phyloP scores from a whole-genome alignment of 2,113 vertebrate genomes.

The Carollia perspicillata region DNA sequence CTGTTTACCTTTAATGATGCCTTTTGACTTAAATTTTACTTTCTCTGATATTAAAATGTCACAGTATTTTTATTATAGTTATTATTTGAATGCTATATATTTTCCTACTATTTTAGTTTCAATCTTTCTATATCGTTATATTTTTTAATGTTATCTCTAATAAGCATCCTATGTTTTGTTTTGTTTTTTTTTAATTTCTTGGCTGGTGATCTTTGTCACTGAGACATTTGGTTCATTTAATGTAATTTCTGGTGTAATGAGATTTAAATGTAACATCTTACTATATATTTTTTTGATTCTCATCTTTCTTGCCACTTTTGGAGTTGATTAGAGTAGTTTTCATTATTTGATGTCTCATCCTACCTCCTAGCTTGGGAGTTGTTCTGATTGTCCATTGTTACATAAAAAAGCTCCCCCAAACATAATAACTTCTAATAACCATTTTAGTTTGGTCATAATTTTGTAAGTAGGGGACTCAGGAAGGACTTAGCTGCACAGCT shows the following conservation, averaged over 20 bases:
- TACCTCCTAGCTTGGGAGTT: not conserved
- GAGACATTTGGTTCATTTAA: not conserved
- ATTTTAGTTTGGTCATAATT: not conserved
- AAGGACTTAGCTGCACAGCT: not conserved
- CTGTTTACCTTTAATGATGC: not conserved
- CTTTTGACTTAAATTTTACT: constrained; percentile 28
- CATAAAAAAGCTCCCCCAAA: not conserved
- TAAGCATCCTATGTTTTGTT: not conserved
- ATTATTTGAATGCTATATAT: not conserved
- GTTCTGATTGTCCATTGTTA: not conserved
- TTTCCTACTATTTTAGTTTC: not conserved
- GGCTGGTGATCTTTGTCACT: not conserved
- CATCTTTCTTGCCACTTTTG: not conserved
- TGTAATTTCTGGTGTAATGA: not conserved
- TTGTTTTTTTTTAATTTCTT: not conserved
- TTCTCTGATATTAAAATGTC: not conserved
- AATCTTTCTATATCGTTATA: not conserved
- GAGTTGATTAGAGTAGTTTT: not conserved
- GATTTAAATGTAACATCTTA: not conserved
- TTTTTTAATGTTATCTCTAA: not conserved
- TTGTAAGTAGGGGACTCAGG: not conserved
- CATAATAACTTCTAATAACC: not conserved
- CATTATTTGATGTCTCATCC: not conserved
- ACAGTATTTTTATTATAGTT: not conserved
- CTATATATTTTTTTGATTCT: not conserved